Percentiles rank a stretch among this genome's conserved stretches.
phyloP scores from a whole-genome alignment of 2,888 invertebrate genomes.

The Andrena minutula region DNA sequence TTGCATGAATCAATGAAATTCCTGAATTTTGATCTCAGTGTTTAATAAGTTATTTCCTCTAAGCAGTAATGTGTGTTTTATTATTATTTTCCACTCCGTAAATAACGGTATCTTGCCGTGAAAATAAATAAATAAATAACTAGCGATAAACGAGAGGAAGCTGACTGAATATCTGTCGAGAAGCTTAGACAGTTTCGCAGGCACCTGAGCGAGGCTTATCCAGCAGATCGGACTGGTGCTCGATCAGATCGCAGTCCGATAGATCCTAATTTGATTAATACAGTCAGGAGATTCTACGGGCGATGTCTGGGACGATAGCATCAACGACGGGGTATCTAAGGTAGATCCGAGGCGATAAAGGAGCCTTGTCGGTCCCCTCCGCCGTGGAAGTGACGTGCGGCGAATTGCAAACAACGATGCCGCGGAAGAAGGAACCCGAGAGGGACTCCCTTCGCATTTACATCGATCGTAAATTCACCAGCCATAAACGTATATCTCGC shows the following conservation, averaged over 20 bases:
- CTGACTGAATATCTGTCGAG: too few species aligned
- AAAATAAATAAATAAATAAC: too few species aligned
- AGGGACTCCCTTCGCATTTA: slow-evolving; percentile 58
- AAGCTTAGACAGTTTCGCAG: background rate
- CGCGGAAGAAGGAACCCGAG: slow-evolving; percentile 51
- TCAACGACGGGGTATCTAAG: slow-evolving; percentile 23
- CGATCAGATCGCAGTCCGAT: background rate
- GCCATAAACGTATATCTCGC: slow-evolving; percentile 69
- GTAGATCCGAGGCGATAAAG: slow-evolving; percentile 36
- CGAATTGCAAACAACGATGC: slow-evolving; percentile 60
- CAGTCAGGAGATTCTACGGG: background rate
- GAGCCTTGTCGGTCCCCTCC: slow-evolving; percentile 12
- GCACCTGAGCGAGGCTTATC: background rate
- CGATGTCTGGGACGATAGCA: slow-evolving; percentile 22
- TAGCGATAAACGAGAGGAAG: too few species aligned
- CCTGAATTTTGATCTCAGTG: too few species aligned
- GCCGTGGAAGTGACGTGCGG: slow-evolving; percentile 56
- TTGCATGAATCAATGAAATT: too few species aligned
- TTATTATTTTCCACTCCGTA: too few species aligned
- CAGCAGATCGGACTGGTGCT: background rate
- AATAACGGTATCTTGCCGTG: too few species aligned
- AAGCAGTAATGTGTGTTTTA: too few species aligned
- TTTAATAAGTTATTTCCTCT: too few species aligned
- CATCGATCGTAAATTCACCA: slow-evolving; percentile 66
- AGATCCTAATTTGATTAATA: slow-evolving; percentile 26